These are phyloP conservation scores for Macquaria australasica DNA, from an alignment of 2,113 vertebrate genomes.

Conservation along the genomic window DNA sequence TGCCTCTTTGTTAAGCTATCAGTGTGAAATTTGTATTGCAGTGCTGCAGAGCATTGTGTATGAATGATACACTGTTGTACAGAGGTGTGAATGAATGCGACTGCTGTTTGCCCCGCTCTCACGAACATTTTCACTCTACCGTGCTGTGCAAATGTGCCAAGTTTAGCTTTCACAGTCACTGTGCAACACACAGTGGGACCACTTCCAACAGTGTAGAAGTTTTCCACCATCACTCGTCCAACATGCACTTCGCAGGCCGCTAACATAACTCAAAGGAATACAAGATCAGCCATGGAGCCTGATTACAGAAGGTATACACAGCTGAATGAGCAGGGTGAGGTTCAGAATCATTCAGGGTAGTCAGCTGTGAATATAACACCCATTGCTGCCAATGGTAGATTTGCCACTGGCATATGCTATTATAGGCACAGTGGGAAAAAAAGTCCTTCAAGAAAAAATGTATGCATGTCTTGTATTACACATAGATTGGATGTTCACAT, in stretches of 20 bases:
- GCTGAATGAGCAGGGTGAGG: conserved; percentile 34
- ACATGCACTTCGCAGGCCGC: conserved; percentile 36
- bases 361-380: conserved; percentile 51
- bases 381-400: conserved; percentile 12
- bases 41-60: conserved; percentile 54
- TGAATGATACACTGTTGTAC: conserved; percentile 62
- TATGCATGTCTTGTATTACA: conserved; percentile 4
- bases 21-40: conserved; percentile 57
- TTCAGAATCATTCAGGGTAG: conserved; percentile 37
- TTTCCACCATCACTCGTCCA: conserved; percentile 46
- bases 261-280: conserved; percentile 57
- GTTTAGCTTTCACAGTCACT: conserved; percentile 58
- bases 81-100: conserved; percentile 56
- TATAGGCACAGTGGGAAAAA: neutral
- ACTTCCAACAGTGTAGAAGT: conserved; percentile 46
- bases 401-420: conserved; percentile 15
- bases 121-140: conserved; percentile 12
- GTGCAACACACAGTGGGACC: conserved; percentile 45
- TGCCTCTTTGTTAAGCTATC: conserved; percentile 40
- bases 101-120: conserved; percentile 24
- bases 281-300: conserved; percentile 22
- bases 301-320: conserved; percentile 38
- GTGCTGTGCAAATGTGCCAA: conserved; percentile 47
- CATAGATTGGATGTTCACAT: neutral
- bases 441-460: neutral